Base-by-base conservation (phyloP, 2,113 vertebrate genomes). In the Forbesichthys agassizii region DNA sequence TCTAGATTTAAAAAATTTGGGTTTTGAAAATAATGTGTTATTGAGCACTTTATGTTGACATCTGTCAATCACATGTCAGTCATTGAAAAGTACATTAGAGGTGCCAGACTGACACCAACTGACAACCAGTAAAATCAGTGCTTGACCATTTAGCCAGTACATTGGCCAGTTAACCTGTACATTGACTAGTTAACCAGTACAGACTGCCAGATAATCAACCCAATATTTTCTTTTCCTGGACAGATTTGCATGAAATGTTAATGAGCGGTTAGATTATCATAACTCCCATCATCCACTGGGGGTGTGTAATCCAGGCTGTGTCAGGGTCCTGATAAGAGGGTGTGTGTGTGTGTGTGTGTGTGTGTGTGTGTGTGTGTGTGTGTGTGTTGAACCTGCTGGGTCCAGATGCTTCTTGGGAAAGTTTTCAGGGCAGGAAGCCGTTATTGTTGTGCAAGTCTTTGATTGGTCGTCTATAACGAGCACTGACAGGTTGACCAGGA, bases 391-490 rank as follows among this genome's bases (percentile, higher is more conserved):
- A 42, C 36, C 36, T 42, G 36, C 36, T 42, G 36, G 65, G 75
- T 67, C 62, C 62, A 64, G 74, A 81, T 74, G 64, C 68, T 74
- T 86, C 81, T 83, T 71, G 75, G 68, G 77, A 69, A 88, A 85
- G 77, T 71, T 46, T 62, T 80, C 79, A 62, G 86, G 87, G 86
- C 36, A 42, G 36, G 36, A 90, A 88, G 85, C 83, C n/a, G 78
- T 77, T 77, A 88, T 91, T 91, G 88, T 92, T 42, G 36, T 42
- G 36, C 7, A 3, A 42, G 36, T 42, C 36, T 42, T 42, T 91
- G 91, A 92, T 92, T 92, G 86, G 89, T 83, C 84, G 87, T 91
- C 87, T 88, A 64, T 89, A 77, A 87, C 88, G 66, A 61, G 61
- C 60, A 42, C 79, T 91, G 90, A 89, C 91, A 91, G 86, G 36